Base-by-base conservation (phyloP, 2,113 vertebrate species). In the Zapus hudsonius region DNA sequence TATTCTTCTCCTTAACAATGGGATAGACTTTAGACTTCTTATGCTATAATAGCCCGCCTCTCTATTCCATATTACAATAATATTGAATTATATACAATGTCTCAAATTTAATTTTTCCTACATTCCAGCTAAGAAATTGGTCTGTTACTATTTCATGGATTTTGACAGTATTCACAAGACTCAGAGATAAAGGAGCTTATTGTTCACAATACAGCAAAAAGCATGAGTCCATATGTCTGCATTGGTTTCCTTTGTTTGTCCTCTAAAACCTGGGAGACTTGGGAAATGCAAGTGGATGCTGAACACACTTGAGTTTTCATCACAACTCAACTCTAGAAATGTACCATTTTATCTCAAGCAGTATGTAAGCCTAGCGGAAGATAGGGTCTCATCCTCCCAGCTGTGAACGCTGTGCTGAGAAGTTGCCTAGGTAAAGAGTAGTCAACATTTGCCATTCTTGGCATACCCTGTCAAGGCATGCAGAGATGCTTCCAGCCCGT, bases 71-170 rank as follows among this genome's bases (percentile, higher is more conserved):
- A 82, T 64, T 73, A 75, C 4, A 82, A 73, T 82, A 67, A 84
- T 69, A 47, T 4, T 64, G 16, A 91, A 82, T 87, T 88, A 52
- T 89, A 87, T 93, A 70, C 4, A 40, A 31, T 3, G 17, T 55
- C 38, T 90, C 38, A 67, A 64, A 52, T 94, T 87, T 87, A 23
- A 86, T 76, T 91, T 95, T 87, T 55, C 67, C 20, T 70, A 64
- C 23, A 72, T 44, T 44, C 20, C 81, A 76, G 38, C 15, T 87
- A 93, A 84, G 23, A 91, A 93, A n/a, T 81, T 73, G 55, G 36
- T 63, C 72, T 76, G 16, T 79, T 90, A 44, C 29, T 87, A 7
- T 78, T 86, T 47, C 33, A 38, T 87, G 47, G 47, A 74, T 82
- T 33, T 75, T 90, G 79, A 81, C 70, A 67, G 44, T 72, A 91